These are phyloP conservation scores for Mesoclemmys tuberculata DNA, from an alignment of 2,113 vertebrate genomes.

Conservation along the genomic window DNA sequence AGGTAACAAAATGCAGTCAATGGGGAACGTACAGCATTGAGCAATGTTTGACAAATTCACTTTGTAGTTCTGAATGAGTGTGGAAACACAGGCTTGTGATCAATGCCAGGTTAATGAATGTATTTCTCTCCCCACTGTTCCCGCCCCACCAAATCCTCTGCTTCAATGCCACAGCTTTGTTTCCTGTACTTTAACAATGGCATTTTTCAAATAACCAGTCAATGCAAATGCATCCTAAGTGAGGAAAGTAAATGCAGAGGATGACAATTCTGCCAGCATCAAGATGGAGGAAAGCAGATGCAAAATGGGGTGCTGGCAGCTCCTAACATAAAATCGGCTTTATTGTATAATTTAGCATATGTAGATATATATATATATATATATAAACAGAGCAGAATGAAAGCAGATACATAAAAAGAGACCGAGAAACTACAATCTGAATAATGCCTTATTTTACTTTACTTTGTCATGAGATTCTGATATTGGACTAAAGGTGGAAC, in stretches of 20 bases:
- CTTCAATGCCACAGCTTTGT: rapidly evolving
- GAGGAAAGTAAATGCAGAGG: background rate
- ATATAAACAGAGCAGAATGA: background rate
- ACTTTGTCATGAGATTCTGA: rapidly evolving
- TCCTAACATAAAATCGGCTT: background rate
- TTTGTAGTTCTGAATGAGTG: background rate
- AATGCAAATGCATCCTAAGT: background rate
- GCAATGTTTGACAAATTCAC: background rate
- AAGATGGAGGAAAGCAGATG: background rate
- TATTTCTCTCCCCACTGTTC: background rate
- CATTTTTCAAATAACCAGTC: background rate
- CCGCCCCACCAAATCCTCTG: too few species aligned
- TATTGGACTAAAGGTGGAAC: background rate
- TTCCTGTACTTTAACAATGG: background rate
- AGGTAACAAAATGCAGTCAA: background rate
- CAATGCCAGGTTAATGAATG: background rate
- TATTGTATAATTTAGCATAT: conserved; percentile 50
- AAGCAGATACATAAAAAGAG: background rate
- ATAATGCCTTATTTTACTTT: rapidly evolving
- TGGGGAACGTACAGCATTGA: background rate
- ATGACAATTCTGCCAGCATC: background rate
- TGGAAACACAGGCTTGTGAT: background rate
- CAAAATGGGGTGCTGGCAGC: background rate
- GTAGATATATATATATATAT: background rate
- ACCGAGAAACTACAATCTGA: background rate